These are phyloP conservation scores for Drosophila sp. DNA, from an alignment of 1,140 invertebrate species.

Conservation along the genomic window DNA sequence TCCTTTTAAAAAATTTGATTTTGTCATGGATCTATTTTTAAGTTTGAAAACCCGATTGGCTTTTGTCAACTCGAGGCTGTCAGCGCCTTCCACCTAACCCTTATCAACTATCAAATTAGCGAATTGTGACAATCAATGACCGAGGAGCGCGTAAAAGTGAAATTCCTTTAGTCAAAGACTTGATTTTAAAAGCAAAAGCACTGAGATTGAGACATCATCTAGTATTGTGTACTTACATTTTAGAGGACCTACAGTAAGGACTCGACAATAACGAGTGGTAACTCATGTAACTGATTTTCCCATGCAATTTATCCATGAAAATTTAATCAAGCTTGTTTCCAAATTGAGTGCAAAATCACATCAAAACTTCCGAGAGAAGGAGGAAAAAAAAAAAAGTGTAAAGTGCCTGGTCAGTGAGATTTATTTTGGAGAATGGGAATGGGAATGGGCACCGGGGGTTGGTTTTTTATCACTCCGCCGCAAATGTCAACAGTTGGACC, in stretches of 20 bases:
- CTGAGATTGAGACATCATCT: slow-evolving; percentile 6
- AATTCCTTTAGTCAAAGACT: background rate
- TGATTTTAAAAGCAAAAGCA: slow-evolving; percentile 12
- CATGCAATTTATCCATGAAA: slow-evolving; percentile 69
- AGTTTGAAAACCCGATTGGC: slow-evolving; percentile 6
- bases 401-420: slow-evolving; percentile 39
- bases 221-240: slow-evolving; percentile 40
- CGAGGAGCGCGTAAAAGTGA: slow-evolving; percentile 10
- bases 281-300: slow-evolving; percentile 55
- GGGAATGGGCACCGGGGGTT: slow-evolving; percentile 35
- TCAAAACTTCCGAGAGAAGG: slow-evolving; percentile 31
- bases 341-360: slow-evolving; percentile 82
- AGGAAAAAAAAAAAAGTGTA: slow-evolving; percentile 60
- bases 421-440: background rate
- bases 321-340: slow-evolving; percentile 75
- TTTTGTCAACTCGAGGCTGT: slow-evolving; percentile 17
- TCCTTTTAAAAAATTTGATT: background rate
- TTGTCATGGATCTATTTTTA: background rate
- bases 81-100: slow-evolving; percentile 23
- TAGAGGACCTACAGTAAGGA: slow-evolving; percentile 18
- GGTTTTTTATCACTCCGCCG: slow-evolving; percentile 40
- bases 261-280: slow-evolving; percentile 44
- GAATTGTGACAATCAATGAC: slow-evolving; percentile 30
- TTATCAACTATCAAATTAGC: slow-evolving; percentile 42
- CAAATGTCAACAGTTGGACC: slow-evolving; percentile 67